Evolutionary conservation across 2,888 invertebrate genomes (phyloP).

Genomic region (Liodrosophila aerea): DNA sequence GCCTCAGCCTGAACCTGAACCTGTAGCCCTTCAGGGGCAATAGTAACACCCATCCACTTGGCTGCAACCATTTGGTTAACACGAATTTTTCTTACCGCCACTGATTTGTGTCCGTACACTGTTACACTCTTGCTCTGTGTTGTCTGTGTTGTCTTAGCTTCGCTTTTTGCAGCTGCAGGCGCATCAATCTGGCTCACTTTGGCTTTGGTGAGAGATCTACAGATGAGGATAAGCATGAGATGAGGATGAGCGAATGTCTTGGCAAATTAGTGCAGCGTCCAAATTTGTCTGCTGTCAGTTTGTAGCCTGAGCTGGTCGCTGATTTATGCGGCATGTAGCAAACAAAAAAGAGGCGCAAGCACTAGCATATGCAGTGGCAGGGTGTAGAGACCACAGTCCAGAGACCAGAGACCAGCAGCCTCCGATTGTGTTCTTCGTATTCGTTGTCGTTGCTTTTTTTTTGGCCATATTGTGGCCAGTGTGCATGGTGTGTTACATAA

Average conservation of each 20-base stretch:
- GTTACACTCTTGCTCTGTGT: background rate
- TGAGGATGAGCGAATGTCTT: slow-evolving; percentile 73
- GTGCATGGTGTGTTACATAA: slow-evolving; percentile 65
- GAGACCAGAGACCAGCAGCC: slow-evolving; percentile 35
- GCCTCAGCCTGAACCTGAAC: slow-evolving; percentile 23
- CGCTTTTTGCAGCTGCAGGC: slow-evolving; percentile 58
- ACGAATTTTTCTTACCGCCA: slow-evolving; percentile 70
- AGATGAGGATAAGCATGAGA: slow-evolving; percentile 54
- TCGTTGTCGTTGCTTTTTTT: slow-evolving; percentile 5
- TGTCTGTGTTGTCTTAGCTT: slow-evolving; percentile 19
- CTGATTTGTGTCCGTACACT: slow-evolving; percentile 55
- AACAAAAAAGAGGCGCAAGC: slow-evolving; percentile 34
- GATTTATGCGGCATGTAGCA: slow-evolving; percentile 72
- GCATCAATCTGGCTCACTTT: slow-evolving; percentile 72
- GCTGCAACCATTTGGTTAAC: slow-evolving; percentile 75
- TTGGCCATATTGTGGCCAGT: slow-evolving; percentile 47
- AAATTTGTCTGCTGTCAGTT: slow-evolving; percentile 76
- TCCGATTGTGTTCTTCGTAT: slow-evolving; percentile 53
- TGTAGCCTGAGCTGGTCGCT: slow-evolving; percentile 67
- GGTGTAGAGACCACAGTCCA: background rate
- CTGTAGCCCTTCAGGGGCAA: slow-evolving; percentile 47
- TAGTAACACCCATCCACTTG: slow-evolving; percentile 71
- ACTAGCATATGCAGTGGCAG: background rate
- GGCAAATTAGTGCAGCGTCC: slow-evolving; percentile 76
- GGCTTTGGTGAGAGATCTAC: slow-evolving; percentile 48